Evolutionary conservation across 2,113 vertebrate genomes (phyloP).

Genomic region (Lampris incognitus): DNA sequence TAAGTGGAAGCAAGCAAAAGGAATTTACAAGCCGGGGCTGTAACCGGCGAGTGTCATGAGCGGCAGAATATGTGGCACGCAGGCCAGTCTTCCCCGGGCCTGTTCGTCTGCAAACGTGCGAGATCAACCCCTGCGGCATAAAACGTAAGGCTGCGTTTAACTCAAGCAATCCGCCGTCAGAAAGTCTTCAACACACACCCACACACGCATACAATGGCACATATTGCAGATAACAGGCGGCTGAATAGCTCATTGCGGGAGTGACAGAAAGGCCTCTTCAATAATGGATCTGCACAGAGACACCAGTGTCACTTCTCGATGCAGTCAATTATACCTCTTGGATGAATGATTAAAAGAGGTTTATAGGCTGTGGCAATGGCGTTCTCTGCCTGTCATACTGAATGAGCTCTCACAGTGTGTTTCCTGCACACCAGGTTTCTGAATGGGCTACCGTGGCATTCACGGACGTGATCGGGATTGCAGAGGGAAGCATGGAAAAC

Average conservation of each 20-base stretch:
- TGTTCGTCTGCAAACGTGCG: neutral
- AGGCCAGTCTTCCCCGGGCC: neutral
- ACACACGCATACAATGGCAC: conserved; percentile 45
- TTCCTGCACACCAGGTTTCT: conserved; percentile 40
- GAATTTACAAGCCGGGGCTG: too few species aligned
- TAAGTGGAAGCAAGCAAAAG: too few species aligned
- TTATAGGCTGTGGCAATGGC: conserved; percentile 40
- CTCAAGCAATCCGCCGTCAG: conserved; percentile 5
- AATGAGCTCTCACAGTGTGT: conserved; percentile 23
- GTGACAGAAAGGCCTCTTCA: conserved; percentile 57
- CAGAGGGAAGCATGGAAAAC: conserved; percentile 26
- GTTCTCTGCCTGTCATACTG: conserved; percentile 43
- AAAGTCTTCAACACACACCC: conserved; percentile 18
- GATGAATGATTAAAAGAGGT: conserved; percentile 66
- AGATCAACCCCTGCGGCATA: neutral
- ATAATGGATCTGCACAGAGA: conserved; percentile 56
- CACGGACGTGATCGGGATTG: conserved; percentile 23
- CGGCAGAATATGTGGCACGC: too few species aligned
- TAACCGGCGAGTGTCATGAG: too few species aligned
- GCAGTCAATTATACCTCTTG: conserved; percentile 60
- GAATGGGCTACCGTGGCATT: conserved; percentile 51
- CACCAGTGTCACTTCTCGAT: conserved; percentile 52
- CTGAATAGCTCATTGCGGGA: conserved; percentile 35
- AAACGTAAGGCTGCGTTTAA: neutral
- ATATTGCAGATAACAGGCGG: conserved; percentile 40